phyloP scores from a whole-genome alignment of 1,140 invertebrate genomes.

The Ctenoplectra terminalis region DNA sequence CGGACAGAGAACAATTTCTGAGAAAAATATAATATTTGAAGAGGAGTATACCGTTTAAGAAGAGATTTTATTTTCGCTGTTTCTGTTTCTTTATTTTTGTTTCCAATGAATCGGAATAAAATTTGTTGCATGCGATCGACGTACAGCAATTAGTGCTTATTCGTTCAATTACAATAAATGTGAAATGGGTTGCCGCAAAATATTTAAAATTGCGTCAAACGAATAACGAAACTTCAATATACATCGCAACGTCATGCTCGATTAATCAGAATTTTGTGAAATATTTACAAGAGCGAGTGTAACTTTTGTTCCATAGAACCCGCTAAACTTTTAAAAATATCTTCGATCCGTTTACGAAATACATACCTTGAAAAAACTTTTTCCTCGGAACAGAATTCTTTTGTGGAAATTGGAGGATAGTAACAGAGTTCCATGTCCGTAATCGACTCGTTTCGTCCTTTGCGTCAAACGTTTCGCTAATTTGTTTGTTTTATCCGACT shows the following conservation, averaged over 20 bases:
- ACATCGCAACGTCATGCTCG: not conserved
- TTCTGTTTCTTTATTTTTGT: not conserved
- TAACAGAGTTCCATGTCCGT: not conserved
- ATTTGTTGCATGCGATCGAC: not conserved
- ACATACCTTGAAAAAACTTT: not conserved
- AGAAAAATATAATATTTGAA: not conserved
- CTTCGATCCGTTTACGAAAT: not conserved
- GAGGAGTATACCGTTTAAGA: not conserved
- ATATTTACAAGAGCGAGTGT: not conserved
- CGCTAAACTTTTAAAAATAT: not conserved
- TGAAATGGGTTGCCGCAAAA: too few species aligned
- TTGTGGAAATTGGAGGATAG: not conserved
- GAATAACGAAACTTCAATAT: not conserved
- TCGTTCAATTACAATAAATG: not conserved
- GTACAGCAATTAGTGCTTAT: not conserved
- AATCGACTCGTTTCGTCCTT: not conserved
- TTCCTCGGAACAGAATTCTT: not conserved
- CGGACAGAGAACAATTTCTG: not conserved
- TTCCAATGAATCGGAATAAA: not conserved
- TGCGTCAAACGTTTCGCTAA: conserved; percentile 8
- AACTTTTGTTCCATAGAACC: not conserved
- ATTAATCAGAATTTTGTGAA: not conserved
- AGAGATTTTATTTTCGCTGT: not conserved
- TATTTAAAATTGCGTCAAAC: not conserved
- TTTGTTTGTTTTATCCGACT: conserved; percentile 16